Evolutionary conservation across 2,797 vertebrate species (phyloP).

Genomic region (Eospalax fontanierii): DNA sequence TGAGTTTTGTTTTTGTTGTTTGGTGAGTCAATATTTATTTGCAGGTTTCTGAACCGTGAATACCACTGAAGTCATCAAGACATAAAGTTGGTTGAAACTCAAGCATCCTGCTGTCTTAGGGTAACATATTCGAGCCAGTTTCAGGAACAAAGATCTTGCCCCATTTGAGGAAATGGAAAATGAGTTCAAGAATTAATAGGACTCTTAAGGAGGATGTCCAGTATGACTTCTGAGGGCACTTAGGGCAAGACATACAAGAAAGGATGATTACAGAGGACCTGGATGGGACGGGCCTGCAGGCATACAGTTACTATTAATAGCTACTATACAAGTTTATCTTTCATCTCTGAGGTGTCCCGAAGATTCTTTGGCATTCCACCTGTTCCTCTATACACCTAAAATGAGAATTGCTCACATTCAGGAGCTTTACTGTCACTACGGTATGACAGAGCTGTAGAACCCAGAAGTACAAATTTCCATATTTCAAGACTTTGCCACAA

Average conservation of each 20-base stretch:
- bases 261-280: not conserved
- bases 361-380: constrained; percentile 8
- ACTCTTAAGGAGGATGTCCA: not conserved
- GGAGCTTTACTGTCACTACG: not conserved
- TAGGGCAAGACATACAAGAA: constrained; percentile 12
- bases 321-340: constrained; percentile 6
- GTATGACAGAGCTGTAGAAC: constrained; percentile 14
- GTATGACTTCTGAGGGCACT: constrained; percentile 29
- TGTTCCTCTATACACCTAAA: not conserved
- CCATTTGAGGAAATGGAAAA: constrained; percentile 43
- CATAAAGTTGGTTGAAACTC: constrained; percentile 63
- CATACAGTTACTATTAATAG: constrained; percentile 40
- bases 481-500: not conserved
- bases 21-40: constrained; percentile 52
- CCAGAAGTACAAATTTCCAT: not conserved
- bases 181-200: constrained; percentile 15
- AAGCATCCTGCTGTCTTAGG: constrained; percentile 49
- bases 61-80: constrained; percentile 55
- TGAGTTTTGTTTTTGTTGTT: too few relatives aligned
- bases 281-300: not conserved
- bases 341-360: constrained; percentile 11
- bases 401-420: not conserved
- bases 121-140: constrained; percentile 14
- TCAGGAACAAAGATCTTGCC: not conserved
- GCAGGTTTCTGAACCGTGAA: not conserved